phyloP scores from a whole-genome alignment of 2,888 invertebrate genomes.

The Pollenia angustigena region DNA sequence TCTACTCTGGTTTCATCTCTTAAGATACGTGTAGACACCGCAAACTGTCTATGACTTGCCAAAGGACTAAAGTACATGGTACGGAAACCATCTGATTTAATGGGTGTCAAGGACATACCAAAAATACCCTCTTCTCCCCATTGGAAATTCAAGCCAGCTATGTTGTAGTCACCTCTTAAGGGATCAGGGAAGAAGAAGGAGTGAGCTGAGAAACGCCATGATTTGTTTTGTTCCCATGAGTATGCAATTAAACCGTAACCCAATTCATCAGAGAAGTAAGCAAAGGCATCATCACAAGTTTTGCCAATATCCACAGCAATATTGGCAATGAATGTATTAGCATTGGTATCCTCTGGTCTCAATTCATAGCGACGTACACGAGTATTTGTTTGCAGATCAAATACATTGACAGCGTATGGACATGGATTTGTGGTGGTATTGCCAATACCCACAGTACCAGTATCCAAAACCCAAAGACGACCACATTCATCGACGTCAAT shows the following conservation, averaged over 20 bases:
- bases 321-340: slow-evolving; percentile 93
- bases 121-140: slow-evolving; percentile 94
- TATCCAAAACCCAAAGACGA: slow-evolving; percentile 92
- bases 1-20: slow-evolving; percentile 88
- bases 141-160: slow-evolving; percentile 92
- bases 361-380: slow-evolving; percentile 89
- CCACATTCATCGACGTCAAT: slow-evolving; percentile 92
- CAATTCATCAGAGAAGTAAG: slow-evolving; percentile 92
- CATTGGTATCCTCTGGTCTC: slow-evolving; percentile 89
- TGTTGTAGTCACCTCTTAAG: slow-evolving; percentile 90
- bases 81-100: slow-evolving; percentile 88
- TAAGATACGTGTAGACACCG: slow-evolving; percentile 90
- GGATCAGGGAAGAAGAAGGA: slow-evolving; percentile 93
- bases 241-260: slow-evolving; percentile 93
- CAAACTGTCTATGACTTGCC: slow-evolving; percentile 91
- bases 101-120: slow-evolving; percentile 90
- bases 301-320: slow-evolving; percentile 92
- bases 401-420: slow-evolving; percentile 91
- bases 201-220: slow-evolving; percentile 91
- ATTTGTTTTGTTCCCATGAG: slow-evolving; percentile 90
- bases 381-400: slow-evolving; percentile 90
- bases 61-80: slow-evolving; percentile 92
- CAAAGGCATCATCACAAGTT: slow-evolving; percentile 90
- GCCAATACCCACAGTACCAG: slow-evolving; percentile 92
- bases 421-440: slow-evolving; percentile 91